Conservation (phyloP, 1,140 invertebrate species). For the Lamellibrachia luymesi region DNA sequence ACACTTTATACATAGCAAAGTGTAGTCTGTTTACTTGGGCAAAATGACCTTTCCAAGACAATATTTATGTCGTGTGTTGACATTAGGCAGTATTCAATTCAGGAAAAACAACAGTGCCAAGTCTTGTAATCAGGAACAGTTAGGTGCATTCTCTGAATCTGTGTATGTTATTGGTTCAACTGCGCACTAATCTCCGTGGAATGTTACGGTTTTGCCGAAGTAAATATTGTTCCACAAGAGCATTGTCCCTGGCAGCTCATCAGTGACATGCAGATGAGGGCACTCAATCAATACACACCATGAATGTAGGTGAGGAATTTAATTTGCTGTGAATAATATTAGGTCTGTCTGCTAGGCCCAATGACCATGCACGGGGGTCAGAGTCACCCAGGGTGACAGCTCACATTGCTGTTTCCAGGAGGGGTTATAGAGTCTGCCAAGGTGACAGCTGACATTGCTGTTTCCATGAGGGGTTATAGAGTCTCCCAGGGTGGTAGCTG, state of each 20-base stretch:
- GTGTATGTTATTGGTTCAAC: neutral
- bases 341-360: neutral
- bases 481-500: too few species aligned
- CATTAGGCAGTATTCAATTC: neutral
- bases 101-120: neutral
- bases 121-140: neutral
- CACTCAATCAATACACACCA: neutral
- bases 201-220: neutral
- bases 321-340: neutral
- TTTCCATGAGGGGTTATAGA: neutral
- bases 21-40: neutral
- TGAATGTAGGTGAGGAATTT: neutral
- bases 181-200: neutral
- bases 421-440: neutral
- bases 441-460: neutral
- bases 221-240: neutral
- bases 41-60: neutral
- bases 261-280: neutral
- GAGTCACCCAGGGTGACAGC: neutral
- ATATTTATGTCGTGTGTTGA: neutral
- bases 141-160: neutral
- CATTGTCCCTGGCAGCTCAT: neutral
- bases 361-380: neutral
- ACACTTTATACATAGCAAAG: neutral
- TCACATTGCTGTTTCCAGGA: neutral